Base-by-base conservation (phyloP, 2,888 invertebrate genomes). In the Zhuqinia jingwanae region DNA sequence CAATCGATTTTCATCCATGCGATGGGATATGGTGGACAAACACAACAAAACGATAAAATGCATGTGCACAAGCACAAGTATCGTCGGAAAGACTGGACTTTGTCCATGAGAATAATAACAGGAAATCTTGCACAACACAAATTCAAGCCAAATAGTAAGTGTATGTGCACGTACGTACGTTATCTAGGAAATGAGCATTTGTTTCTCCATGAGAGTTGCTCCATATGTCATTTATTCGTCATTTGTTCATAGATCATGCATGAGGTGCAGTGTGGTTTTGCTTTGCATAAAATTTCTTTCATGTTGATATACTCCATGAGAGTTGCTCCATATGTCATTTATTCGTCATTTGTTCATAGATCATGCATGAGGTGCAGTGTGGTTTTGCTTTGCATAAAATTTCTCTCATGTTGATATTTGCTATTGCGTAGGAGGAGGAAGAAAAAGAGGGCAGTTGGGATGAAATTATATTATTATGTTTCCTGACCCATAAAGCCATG, bases 171-270 rank as follows among this genome's bases (percentile, higher is more conserved):
- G 45, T 68, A n/a, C n/a, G n/a, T n/a, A n/a, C n/a, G n/a, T n/a
- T n/a, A n/a, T n/a, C n/a, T n/a, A n/a, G n/a, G n/a, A n/a, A n/a
- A n/a, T n/a, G n/a, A n/a, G n/a, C n/a, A n/a, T n/a, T n/a, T n/a
- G n/a, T n/a, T n/a, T n/a, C 30, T 70, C 70, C 60, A 56, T 27
- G 76, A 75, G 30, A 75, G 63, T 47, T 22, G 45, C 42, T 83
- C 83, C 83, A 83, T 75, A 83, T 76, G 76, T 45, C 77, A 84
- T 42, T 84, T 77, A 77, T 63, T 84, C 68, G 56, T 85, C 73
- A 60, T 60, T 79, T 42, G 47, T 70, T 73, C 45, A 82, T n/a
- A n/a, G 47, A 68, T 68, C 30, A 36, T 73, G 27, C 60, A 45
- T 73, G 11, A 13, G 15, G n/a, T 2, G 17, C 53, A 53, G 6